Percentiles rank a stretch among this genome's conserved stretches.
Conservation (phyloP, 2,888 invertebrate species). For the Salpingus planirostris region DNA sequence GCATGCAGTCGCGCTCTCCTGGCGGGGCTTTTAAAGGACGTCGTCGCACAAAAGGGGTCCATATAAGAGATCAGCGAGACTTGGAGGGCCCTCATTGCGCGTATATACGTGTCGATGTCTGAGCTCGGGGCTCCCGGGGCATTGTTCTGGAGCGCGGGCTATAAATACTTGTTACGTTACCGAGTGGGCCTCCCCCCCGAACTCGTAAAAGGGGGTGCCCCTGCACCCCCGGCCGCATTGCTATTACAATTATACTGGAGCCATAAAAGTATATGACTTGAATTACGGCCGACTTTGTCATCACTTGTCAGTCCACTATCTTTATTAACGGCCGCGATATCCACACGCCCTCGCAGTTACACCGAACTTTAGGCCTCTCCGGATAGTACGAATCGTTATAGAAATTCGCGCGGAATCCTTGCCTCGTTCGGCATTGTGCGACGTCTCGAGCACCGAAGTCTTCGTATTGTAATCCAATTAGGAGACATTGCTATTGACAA, state of each 20-base stretch:
- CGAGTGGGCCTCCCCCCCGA: conserved; percentile 4
- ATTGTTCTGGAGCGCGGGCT: conserved; percentile 23
- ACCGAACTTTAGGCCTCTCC: not conserved
- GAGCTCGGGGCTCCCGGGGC: conserved; percentile 17
- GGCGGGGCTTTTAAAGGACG: conserved; percentile 19
- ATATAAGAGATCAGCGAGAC: conserved; percentile 19
- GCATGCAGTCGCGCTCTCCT: conserved; percentile 18
- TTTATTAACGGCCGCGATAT: conserved; percentile 8
- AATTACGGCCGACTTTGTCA: conserved; percentile 14
- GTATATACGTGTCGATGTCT: conserved; percentile 16
- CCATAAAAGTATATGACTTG: conserved; percentile 9
- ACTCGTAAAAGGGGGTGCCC: conserved; percentile 16
- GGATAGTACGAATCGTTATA: not conserved
- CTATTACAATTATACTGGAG: conserved; percentile 11
- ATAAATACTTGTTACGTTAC: conserved; percentile 27
- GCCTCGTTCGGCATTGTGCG: too few species aligned
- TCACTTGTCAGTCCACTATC: conserved; percentile 13
- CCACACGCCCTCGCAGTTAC: too few species aligned
- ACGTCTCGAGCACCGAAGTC: too few species aligned
- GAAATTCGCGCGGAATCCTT: too few species aligned
- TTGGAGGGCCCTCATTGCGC: conserved; percentile 15
- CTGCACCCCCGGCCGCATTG: conserved; percentile 1
- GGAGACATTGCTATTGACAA: conserved; percentile 8
- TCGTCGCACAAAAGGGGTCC: conserved; percentile 18
- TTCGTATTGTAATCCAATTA: conserved; percentile 12